Evolutionary conservation across 1,140 invertebrate genomes (phyloP), one percentile per base, ranked within the genome.

Genomic region (Pseudomyrmex sp.): DNA sequence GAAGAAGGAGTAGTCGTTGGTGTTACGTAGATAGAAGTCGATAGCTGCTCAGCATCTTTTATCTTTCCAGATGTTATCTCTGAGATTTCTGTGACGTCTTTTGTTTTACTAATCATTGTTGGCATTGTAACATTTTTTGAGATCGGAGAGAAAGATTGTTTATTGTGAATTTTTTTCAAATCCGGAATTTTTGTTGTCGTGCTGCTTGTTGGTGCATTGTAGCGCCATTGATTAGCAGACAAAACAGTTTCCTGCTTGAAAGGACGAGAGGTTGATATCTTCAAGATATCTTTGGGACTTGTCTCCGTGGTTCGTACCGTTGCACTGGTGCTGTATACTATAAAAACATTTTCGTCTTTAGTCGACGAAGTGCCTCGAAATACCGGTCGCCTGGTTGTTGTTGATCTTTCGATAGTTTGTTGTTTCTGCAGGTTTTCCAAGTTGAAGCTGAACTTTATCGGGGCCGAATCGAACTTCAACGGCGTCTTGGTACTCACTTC

Each of bases 381-480:
- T 44, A 89, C 70, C 2, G 92, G 90, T 58, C 73, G 87, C 15
- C 69, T 88, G 1, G 46, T 86, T 0, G 90, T 85, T 12, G 35
- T 26, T 4, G 62, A 23, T 56, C n/a, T 44, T 13, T 83, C 69
- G 0, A 18, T 82, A 48, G 10, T 63, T 75, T 62, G 13, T 82
- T 85, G 87, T 76, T 83, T 89, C 35, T 90, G 90, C 5, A 92
- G 70, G 72, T 89, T 89, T 0, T 90, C 83, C 8, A 93, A 73
- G 54, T 93, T 91, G 13, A 93, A 94, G 2, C 86, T 90, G 59
- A 93, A 94, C 50, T 89, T 93, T 12, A 94, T 85, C 1, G 92
- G 93, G n/a, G 88, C 70, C 1, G 79, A 18, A 1, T 91, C 83
- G 0, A 59, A 18, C 20, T 88, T 91, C 5, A 76, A 1, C 2